Conservation (phyloP, 2,888 invertebrate species). For the Steromphala cineraria region DNA sequence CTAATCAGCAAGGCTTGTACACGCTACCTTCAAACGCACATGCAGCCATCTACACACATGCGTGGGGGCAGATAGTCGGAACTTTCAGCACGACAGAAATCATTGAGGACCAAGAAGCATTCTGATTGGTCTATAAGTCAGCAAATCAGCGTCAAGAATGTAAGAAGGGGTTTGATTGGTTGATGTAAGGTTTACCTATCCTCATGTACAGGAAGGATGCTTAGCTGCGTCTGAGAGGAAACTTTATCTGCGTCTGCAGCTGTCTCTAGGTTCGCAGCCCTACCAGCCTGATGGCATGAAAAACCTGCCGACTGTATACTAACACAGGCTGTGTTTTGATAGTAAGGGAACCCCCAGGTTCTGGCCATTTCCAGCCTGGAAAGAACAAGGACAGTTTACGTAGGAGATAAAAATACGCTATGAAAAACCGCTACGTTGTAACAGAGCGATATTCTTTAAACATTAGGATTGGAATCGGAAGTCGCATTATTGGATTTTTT, state of each 20-base stretch:
- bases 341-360: constrained; percentile 22
- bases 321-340: constrained; percentile 32
- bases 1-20: constrained; percentile 3
- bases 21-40: background rate
- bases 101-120: background rate
- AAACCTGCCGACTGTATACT: constrained; percentile 34
- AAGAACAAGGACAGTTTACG: background rate
- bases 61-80: background rate
- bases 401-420: background rate
- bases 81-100: background rate
- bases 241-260: constrained; percentile 20
- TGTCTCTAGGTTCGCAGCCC: constrained; percentile 14
- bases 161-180: background rate
- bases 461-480: background rate
- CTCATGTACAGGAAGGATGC: constrained; percentile 16
- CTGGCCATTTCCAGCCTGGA: background rate
- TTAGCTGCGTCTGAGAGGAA: background rate
- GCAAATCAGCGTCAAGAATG: background rate
- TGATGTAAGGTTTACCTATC: background rate
- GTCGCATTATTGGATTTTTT: background rate
- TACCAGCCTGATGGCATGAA: constrained; percentile 23
- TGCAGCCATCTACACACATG: background rate
- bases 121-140: background rate
- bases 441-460: background rate
- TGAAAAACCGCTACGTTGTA: background rate